phyloP scores from a whole-genome alignment of 2,797 vertebrate genomes.

The Vespertilio murinus region DNA sequence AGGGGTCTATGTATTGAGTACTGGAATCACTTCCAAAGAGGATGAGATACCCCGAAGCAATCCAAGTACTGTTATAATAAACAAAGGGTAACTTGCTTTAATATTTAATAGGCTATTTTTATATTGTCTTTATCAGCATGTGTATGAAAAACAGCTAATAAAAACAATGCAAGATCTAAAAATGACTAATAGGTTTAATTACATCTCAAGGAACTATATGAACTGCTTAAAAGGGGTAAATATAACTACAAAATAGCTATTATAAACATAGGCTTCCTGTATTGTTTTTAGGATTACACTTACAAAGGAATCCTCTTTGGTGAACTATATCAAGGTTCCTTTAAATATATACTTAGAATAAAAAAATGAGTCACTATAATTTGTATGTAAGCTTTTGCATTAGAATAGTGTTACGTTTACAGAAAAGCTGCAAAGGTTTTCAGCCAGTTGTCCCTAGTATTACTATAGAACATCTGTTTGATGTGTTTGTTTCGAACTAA shows the following conservation, averaged over 20 bases:
- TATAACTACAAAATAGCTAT: constrained; percentile 4
- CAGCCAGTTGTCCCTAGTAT: background rate
- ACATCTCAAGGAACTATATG: constrained; percentile 59
- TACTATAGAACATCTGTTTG: background rate
- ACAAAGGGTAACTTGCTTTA: constrained; percentile 70
- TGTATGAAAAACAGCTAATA: constrained; percentile 60
- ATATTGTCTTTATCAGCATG: constrained; percentile 67
- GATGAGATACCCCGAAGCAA: constrained; percentile 55
- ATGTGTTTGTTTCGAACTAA: background rate
- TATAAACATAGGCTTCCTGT: constrained; percentile 39
- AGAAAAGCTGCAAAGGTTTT: background rate
- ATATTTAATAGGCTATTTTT: constrained; percentile 76
- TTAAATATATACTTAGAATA: background rate
- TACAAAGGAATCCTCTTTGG: background rate
- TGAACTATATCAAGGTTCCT: background rate
- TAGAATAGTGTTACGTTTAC: background rate
- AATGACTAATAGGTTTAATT: constrained; percentile 74
- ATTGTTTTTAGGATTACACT: constrained; percentile 14
- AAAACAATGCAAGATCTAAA: constrained; percentile 42
- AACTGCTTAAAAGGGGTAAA: constrained; percentile 51
- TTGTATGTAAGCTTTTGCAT: background rate
- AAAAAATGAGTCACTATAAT: background rate
- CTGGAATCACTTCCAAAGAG: constrained; percentile 66
- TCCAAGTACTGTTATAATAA: constrained; percentile 72
- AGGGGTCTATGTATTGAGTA: constrained; percentile 38